Percentiles rank a stretch among this genome's conserved stretches.
Evolutionary conservation across 1,140 invertebrate genomes (phyloP).

Genomic region (Lucilia sericata): DNA sequence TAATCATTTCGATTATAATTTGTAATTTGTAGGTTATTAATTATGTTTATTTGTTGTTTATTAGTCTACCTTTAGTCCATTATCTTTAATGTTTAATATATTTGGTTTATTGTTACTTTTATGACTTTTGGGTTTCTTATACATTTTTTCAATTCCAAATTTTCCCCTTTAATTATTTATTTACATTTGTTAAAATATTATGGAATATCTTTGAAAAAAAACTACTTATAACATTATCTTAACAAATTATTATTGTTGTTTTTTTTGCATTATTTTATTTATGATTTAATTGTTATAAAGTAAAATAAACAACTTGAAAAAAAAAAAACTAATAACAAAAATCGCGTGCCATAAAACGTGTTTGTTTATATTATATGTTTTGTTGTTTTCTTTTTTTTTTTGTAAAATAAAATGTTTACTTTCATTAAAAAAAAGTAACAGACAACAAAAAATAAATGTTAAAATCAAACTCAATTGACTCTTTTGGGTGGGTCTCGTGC

Average conservation of each 20-base stretch:
- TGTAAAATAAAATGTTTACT: slow-evolving; percentile 9
- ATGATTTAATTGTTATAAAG: slow-evolving; percentile 11
- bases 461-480: not conserved
- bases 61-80: no score
- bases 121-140: not conserved
- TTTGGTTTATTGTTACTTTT: not conserved
- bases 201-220: no score
- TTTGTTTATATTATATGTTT: not conserved
- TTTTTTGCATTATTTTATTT: slow-evolving; percentile 4
- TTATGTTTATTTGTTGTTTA: no score
- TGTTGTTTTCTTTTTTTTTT: not conserved
- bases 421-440: not conserved
- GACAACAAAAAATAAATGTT: not conserved
- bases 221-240: no score
- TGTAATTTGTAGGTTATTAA: no score
- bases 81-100: no score
- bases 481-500: not conserved
- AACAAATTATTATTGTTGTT: not conserved
- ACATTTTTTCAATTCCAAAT: not conserved
- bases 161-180: not conserved
- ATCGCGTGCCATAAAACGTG: slow-evolving; percentile 28
- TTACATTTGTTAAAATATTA: not conserved
- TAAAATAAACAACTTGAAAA: no score
- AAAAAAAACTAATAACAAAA: not conserved
- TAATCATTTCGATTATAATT: no score